Evolutionary conservation across 2,113 vertebrate species (phyloP).

Genomic region (Leiothrix lutea): DNA sequence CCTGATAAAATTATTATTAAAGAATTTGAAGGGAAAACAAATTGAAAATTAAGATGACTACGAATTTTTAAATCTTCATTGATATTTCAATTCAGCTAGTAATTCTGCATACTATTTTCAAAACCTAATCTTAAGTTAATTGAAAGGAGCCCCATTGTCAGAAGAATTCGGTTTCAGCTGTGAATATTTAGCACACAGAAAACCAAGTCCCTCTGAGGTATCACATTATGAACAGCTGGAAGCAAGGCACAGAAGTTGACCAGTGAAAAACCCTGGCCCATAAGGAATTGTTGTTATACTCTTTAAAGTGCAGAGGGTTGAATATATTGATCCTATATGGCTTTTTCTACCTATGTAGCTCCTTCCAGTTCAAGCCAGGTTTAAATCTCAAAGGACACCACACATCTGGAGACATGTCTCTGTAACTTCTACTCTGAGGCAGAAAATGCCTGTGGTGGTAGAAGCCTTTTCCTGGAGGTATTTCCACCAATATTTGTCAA

Average conservation of each 20-base stretch:
- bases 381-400: not conserved
- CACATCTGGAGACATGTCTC: not conserved
- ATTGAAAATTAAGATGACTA: not conserved
- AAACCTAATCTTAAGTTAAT: not conserved
- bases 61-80: not conserved
- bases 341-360: not conserved
- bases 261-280: not conserved
- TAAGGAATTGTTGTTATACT: not conserved
- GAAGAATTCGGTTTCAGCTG: not conserved
- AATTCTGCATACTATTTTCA: not conserved
- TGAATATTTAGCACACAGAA: not conserved
- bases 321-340: not conserved
- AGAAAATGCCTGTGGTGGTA: not conserved
- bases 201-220: not conserved
- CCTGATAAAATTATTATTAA: not conserved
- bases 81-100: not conserved
- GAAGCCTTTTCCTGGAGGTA: not conserved
- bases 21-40: not conserved
- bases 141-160: not conserved
- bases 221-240: conserved; percentile 9
- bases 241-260: not conserved
- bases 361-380: not conserved
- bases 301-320: not conserved
- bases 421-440: not conserved
- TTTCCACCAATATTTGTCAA: not conserved